Conservation (phyloP, 2,888 invertebrate species). For the Lithodes maja region DNA sequence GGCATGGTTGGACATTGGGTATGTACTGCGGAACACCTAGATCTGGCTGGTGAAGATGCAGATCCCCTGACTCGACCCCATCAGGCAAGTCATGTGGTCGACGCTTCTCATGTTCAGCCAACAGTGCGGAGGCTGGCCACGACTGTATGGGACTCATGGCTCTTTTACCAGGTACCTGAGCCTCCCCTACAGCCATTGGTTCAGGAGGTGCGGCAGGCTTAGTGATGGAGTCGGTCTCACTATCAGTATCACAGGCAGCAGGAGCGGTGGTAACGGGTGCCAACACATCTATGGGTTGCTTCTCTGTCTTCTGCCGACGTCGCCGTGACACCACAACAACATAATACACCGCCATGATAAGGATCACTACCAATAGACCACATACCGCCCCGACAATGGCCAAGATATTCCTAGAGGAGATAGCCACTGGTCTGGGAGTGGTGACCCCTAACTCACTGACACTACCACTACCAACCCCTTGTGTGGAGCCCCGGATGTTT, state of each 20-base stretch:
- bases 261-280: constrained; percentile 56
- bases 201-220: constrained; percentile 68
- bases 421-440: constrained; percentile 46
- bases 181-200: constrained; percentile 52
- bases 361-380: constrained; percentile 59
- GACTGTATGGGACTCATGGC: constrained; percentile 70
- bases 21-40: constrained; percentile 68
- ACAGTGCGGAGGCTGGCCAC: constrained; percentile 69
- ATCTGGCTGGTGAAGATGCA: constrained; percentile 59
- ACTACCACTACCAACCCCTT: constrained; percentile 52
- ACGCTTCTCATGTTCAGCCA: constrained; percentile 68
- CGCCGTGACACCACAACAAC: constrained; percentile 65
- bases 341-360: constrained; percentile 67
- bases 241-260: constrained; percentile 61
- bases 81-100: constrained; percentile 49
- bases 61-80: constrained; percentile 50
- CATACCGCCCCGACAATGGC: constrained; percentile 67
- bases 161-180: constrained; percentile 56
- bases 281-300: constrained; percentile 56
- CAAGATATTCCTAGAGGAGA: constrained; percentile 64
- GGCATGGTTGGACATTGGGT: constrained; percentile 47
- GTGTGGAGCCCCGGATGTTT: constrained; percentile 68
- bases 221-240: constrained; percentile 69
- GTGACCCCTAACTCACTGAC: constrained; percentile 63
- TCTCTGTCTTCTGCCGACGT: constrained; percentile 60